Percentiles rank a stretch among this genome's conserved stretches.
phyloP scores from a whole-genome alignment of 2,888 invertebrate species.

The Ischnura elegans region DNA sequence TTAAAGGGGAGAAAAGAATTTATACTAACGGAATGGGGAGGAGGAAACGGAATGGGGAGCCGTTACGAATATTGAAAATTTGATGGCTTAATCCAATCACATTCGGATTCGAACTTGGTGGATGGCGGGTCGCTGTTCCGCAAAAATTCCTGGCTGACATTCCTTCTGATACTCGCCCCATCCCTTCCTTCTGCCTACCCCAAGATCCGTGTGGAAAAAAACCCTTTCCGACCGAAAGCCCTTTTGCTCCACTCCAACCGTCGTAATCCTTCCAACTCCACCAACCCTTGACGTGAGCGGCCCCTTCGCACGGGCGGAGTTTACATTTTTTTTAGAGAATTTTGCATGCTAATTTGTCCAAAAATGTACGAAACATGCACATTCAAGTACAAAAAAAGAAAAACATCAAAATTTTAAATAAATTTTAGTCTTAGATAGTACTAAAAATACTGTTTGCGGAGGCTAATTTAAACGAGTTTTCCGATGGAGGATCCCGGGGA shows the following conservation, averaged over 20 bases:
- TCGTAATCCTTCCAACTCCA: neutral
- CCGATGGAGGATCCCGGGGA: too few species aligned
- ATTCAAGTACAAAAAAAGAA: too few species aligned
- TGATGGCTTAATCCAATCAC: neutral
- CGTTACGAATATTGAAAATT: constrained; percentile 15
- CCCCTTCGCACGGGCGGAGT: too few species aligned
- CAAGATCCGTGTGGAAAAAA: too few species aligned
- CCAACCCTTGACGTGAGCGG: neutral
- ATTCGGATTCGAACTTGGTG: neutral
- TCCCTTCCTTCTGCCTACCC: neutral
- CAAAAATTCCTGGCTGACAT: neutral
- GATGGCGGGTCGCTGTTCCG: neutral
- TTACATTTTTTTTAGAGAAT: too few species aligned
- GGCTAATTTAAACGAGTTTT: too few species aligned
- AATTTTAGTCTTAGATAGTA: too few species aligned
- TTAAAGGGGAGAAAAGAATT: neutral
- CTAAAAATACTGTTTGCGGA: too few species aligned
- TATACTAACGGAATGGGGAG: neutral
- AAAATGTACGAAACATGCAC: too few species aligned
- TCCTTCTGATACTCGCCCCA: neutral
- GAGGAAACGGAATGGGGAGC: constrained; percentile 4
- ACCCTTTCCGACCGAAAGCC: neutral
- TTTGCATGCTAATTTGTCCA: too few species aligned
- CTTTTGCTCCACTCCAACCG: neutral
- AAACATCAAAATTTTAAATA: too few species aligned